phyloP scores from a whole-genome alignment of 2,113 vertebrate genomes.

The Miniopterus natalensis region DNA sequence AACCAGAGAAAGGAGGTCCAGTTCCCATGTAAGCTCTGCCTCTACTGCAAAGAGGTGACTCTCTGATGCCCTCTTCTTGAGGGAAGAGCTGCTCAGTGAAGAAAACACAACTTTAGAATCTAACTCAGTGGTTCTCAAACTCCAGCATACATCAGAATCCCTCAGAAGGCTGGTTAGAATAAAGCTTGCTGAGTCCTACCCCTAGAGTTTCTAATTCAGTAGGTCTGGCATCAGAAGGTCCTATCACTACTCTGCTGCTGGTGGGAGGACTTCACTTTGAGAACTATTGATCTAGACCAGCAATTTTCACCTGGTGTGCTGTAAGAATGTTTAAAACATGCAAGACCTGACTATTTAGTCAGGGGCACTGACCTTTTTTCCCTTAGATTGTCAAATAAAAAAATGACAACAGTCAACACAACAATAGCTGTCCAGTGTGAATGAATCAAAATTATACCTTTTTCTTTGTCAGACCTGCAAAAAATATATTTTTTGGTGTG shows the following conservation, averaged over 20 bases:
- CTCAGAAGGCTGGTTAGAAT: not conserved
- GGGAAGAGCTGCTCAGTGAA: not conserved
- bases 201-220: not conserved
- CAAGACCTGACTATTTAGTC: not conserved
- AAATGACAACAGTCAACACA: not conserved
- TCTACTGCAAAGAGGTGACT: not conserved
- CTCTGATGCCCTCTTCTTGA: not conserved
- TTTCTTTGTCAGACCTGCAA: not conserved
- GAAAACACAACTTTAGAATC: not conserved
- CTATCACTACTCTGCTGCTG: not conserved
- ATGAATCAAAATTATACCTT: not conserved
- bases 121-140: not conserved
- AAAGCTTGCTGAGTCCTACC: not conserved
- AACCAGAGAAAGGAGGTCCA: not conserved
- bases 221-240: not conserved
- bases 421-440: not conserved
- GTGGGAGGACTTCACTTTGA: not conserved
- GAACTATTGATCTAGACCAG: not conserved
- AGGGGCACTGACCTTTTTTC: not conserved
- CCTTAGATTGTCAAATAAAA: not conserved
- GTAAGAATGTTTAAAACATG: not conserved
- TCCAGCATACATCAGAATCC: not conserved
- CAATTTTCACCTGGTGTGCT: not conserved
- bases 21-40: not conserved
- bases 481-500: not conserved